A percentile compares a stretch with the other conserved stretches of the same genome.
Evolutionary conservation across 2,797 vertebrate species (phyloP).

Genomic region (Malacoctenus gilli): DNA sequence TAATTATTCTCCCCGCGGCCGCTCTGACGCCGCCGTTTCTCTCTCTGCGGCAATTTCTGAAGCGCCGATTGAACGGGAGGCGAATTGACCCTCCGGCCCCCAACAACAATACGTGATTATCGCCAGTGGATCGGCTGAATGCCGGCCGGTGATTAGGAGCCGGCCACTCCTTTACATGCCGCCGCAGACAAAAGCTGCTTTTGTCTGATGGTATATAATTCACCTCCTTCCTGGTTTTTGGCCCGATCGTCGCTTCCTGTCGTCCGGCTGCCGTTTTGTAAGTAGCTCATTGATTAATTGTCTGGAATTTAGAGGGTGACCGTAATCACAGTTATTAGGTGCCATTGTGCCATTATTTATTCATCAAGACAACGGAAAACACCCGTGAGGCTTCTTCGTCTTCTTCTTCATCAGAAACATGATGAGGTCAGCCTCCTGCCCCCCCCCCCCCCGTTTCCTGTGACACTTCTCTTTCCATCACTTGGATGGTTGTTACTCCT

Average conservation of each 20-base stretch:
- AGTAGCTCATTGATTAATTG: conserved; percentile 56
- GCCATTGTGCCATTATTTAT: conserved; percentile 43
- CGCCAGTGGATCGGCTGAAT: conserved; percentile 53
- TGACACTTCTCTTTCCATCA: no score
- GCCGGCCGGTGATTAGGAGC: conserved; percentile 49
- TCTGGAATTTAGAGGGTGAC: conserved; percentile 54
- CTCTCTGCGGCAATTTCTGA: conserved; percentile 35
- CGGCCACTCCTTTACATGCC: conserved; percentile 35
- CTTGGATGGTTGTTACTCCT: no score
- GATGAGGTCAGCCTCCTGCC: no score
- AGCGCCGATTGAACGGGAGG: conserved; percentile 45
- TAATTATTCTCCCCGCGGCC: conserved; percentile 41
- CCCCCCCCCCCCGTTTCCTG: no score
- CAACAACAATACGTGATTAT: conserved; percentile 60
- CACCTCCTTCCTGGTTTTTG: conserved; percentile 46
- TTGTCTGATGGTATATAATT: conserved; percentile 55
- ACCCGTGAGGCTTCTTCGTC: conserved; percentile 34
- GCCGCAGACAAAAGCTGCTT: conserved; percentile 44
- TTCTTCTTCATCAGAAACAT: no score
- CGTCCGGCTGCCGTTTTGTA: conserved; percentile 9
- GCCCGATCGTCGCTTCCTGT: neutral
- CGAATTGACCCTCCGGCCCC: conserved; percentile 38
- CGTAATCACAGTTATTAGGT: conserved; percentile 57
- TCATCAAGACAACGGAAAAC: conserved; percentile 49
- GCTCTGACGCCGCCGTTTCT: conserved; percentile 30